Base-by-base conservation (phyloP, 2,888 invertebrate genomes). In the Melinaea menophilus region DNA sequence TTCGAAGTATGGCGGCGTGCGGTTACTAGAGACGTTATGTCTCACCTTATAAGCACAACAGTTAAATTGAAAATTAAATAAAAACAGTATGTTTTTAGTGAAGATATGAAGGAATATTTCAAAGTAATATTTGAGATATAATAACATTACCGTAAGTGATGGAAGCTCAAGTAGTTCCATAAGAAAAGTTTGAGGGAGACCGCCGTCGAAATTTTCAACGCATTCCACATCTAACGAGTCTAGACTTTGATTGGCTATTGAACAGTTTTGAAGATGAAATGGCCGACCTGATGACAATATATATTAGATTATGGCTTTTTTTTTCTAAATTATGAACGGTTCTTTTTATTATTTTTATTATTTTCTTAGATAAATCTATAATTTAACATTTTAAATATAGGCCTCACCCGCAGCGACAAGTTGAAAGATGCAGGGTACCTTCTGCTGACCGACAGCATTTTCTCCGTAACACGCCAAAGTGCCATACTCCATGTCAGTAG, bases 401-500 rank as follows among this genome's bases (percentile, higher is more conserved):
- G 11, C 69, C 90, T 88, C 83, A 96, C 96, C 96, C 82, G 96
- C 96, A 65, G 95, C 94, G 33, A 96, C 95, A 72, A 97, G 93
- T 87, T 96, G 96, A 88, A 96, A 97, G 75, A 96, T 92, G 80
- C 97, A 97, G 0, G 97, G 96, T 65, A 94, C 93, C 79, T 95
- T 94, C 86, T 97, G 96, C 76, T 93, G 92, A 22, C 97, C 97
- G 62, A 97, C 95, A 37, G 94, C 92, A 85, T 97, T 97, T 74
- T 93, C 92, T 11, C 95, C 97, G 92, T 95, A 97, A 84, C 97
- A 97, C 63, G 96, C 94, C 67, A 97, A 91, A 13, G 97, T 96
- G 4, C 97, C 97, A 78, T 97, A 97, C 88, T 97, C 97, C 92
- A 96, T 93, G 84, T 97, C 97, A 13, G 95, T 94, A 47, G 94